Conservation (phyloP, 2,888 invertebrate species). For the Gisinianus flammeolus region DNA sequence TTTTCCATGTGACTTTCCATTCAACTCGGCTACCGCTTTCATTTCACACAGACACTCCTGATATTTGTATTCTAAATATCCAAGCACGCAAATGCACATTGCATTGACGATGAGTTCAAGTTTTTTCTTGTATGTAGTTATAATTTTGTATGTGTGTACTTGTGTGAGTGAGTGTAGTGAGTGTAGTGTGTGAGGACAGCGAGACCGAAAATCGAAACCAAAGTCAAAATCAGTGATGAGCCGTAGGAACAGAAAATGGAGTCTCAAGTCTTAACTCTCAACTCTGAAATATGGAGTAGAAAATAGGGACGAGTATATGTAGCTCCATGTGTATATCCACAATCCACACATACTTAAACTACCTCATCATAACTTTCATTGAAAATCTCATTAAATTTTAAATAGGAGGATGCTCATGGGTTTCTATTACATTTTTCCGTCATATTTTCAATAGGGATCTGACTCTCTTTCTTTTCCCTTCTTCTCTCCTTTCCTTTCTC, state of each 20-base stretch:
- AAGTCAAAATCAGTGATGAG: too few species aligned
- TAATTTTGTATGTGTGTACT: background rate
- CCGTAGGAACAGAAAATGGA: too few species aligned
- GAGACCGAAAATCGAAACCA: too few species aligned
- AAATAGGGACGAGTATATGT: too few species aligned
- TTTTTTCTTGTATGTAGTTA: background rate
- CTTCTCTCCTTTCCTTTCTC: background rate
- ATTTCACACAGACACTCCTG: background rate
- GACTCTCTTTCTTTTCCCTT: background rate
- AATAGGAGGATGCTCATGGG: slow-evolving; percentile 1
- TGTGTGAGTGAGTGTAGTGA: background rate
- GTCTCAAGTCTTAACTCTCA: too few species aligned
- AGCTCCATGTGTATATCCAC: background rate
- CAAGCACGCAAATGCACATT: background rate
- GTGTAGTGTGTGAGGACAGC: too few species aligned
- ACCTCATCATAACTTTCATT: slow-evolving; percentile 15
- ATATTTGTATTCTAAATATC: too few species aligned
- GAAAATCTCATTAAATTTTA: slow-evolving; percentile 41
- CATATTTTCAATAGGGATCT: slow-evolving; percentile 30
- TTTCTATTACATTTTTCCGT: slow-evolving; percentile 10
- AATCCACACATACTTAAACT: background rate
- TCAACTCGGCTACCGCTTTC: background rate
- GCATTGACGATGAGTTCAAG: background rate
- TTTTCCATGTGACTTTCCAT: too few species aligned
- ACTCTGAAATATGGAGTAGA: too few species aligned